Evolutionary conservation across 1,140 invertebrate species (phyloP).

Genomic region (Drosophila melanogaster): Release_6_plus_ISO1_MT NT_033779.5:2062501-2063000

Average conservation of each 20-base stretch:
- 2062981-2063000: neutral
- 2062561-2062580: conserved; percentile 1
- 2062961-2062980: conserved; percentile 34
- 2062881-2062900: too few species aligned
- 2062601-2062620: conserved; percentile 1
- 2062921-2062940: conserved; percentile 45
- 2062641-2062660: conserved; percentile 75
- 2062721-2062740: conserved; percentile 18
- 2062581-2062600: conserved; percentile 14
- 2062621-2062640: conserved; percentile 80
- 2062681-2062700: conserved; percentile 54
- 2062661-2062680: conserved; percentile 81
- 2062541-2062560: neutral
- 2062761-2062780: too few species aligned
- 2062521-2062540: conserved; percentile 34
- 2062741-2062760: neutral
- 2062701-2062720: conserved; percentile 25
- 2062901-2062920: conserved; percentile 29
- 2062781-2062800: too few species aligned
- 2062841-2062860: too few species aligned
- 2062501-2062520: conserved; percentile 29
- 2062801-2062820: too few species aligned
- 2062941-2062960: conserved; percentile 57
- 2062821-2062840: too few species aligned
- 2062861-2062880: too few species aligned